Percentiles rank a stretch among this genome's conserved stretches.
Conservation (phyloP, 1,140 invertebrate genomes). For the Drosophila biarmipes region DNA sequence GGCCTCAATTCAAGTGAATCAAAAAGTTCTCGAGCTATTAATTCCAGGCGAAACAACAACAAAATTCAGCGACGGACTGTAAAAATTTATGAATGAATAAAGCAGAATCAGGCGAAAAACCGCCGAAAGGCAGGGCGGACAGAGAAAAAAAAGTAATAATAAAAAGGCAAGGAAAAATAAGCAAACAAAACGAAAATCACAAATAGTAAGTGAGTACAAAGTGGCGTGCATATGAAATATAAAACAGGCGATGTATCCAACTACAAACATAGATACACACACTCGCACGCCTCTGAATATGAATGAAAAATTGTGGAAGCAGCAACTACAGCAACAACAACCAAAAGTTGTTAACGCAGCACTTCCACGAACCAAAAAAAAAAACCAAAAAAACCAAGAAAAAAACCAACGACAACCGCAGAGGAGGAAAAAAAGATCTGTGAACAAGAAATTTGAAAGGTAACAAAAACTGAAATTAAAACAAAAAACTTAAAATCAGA, state of each 20-base stretch:
- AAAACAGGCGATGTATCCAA: slow-evolving; percentile 61
- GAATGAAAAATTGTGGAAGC: slow-evolving; percentile 80
- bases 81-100: slow-evolving; percentile 77
- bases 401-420: slow-evolving; percentile 58
- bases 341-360: slow-evolving; percentile 79
- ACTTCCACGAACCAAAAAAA: slow-evolving; percentile 68
- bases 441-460: slow-evolving; percentile 78
- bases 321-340: slow-evolving; percentile 44
- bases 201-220: slow-evolving; percentile 67
- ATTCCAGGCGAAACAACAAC: slow-evolving; percentile 52
- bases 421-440: slow-evolving; percentile 55
- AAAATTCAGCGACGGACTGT: slow-evolving; percentile 39
- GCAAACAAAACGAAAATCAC: slow-evolving; percentile 52
- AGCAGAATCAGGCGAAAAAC: slow-evolving; percentile 49
- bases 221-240: slow-evolving; percentile 73
- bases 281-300: slow-evolving; percentile 35
- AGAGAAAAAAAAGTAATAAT: slow-evolving; percentile 32
- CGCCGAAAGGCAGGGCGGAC: slow-evolving; percentile 14
- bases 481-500: slow-evolving; percentile 68
- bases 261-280: slow-evolving; percentile 27
- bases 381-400: slow-evolving; percentile 8
- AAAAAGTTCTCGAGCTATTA: slow-evolving; percentile 45
- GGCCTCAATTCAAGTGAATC: slow-evolving; percentile 33
- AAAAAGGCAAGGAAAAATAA: slow-evolving; percentile 17
- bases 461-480: slow-evolving; percentile 76